phyloP scores from a whole-genome alignment of 2,113 vertebrate species.

The Pipa parva region DNA sequence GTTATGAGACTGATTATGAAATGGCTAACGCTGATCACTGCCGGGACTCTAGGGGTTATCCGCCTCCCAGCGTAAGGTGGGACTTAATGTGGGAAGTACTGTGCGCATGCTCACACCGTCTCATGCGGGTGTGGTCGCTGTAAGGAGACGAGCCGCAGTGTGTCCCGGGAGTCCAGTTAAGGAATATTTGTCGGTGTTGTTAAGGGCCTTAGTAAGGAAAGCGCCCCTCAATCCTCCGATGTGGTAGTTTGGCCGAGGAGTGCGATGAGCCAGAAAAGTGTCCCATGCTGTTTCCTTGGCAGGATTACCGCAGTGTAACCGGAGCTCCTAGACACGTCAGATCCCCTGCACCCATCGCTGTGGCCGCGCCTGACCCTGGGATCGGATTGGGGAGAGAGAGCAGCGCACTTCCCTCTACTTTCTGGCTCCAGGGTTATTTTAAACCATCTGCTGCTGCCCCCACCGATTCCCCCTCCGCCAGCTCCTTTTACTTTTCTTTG shows the following conservation, averaged over 20 bases:
- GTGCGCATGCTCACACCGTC: not conserved
- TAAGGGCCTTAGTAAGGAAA: too few species aligned
- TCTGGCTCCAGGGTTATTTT: too few species aligned
- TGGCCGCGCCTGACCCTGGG: not conserved
- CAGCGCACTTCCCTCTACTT: too few species aligned
- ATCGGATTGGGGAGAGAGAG: not conserved
- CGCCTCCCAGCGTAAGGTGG: not conserved
- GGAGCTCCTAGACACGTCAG: not conserved
- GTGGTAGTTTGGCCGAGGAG: too few species aligned
- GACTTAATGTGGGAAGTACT: not conserved
- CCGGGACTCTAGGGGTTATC: too few species aligned
- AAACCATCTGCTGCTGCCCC: too few species aligned
- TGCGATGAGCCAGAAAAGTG: too few species aligned
- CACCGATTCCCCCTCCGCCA: too few species aligned
- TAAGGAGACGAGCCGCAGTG: conserved; percentile 18
- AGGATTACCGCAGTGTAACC: conserved; percentile 1
- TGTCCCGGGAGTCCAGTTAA: conserved; percentile 8
- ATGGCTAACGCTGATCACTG: too few species aligned
- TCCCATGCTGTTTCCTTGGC: not conserved
- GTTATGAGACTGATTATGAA: too few species aligned
- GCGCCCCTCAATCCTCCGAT: too few species aligned
- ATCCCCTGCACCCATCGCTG: not conserved
- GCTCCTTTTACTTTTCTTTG: too few species aligned
- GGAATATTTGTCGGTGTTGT: not conserved
- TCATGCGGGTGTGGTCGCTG: conserved; percentile 31